phyloP scores from a whole-genome alignment of 2,888 invertebrate species.

The Napeogenes sylphis region DNA sequence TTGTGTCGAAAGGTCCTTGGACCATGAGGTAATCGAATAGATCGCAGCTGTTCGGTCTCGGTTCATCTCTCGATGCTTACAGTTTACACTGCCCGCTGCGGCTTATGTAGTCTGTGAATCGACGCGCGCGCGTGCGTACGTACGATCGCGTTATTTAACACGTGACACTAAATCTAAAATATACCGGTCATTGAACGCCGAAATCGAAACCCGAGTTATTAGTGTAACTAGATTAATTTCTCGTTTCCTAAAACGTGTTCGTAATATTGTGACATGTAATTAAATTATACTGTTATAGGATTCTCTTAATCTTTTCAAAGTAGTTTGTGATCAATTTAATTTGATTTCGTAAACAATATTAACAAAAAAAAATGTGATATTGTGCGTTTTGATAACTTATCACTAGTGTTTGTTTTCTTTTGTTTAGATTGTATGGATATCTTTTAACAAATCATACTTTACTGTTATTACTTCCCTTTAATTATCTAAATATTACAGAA shows the following conservation, averaged over 20 bases:
- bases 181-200: constrained; percentile 38
- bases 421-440: constrained; percentile 2
- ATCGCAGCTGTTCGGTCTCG: constrained; percentile 39
- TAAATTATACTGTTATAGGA: constrained; percentile 12
- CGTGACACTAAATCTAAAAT: constrained; percentile 30
- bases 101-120: constrained; percentile 50
- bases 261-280: constrained; percentile 24
- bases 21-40: constrained; percentile 73
- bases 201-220: constrained; percentile 24
- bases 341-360: constrained; percentile 12
- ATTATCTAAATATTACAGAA: constrained; percentile 1
- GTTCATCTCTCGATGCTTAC: constrained; percentile 53
- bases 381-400: constrained; percentile 21
- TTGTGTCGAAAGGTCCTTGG: constrained; percentile 74
- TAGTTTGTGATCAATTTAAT: neutral
- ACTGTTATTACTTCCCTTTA: neutral
- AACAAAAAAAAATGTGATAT: constrained; percentile 2
- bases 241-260: constrained; percentile 15
- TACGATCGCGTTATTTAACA: constrained; percentile 30
- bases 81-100: neutral
- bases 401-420: constrained; percentile 11
- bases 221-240: constrained; percentile 26
- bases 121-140: constrained; percentile 68
- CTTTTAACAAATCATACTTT: neutral
- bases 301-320: neutral